Percentiles rank a stretch among this genome's conserved stretches.
These are phyloP conservation scores for Halotydeus destructor DNA, from an alignment of 1,140 invertebrate genomes.

Conservation along the genomic window DNA sequence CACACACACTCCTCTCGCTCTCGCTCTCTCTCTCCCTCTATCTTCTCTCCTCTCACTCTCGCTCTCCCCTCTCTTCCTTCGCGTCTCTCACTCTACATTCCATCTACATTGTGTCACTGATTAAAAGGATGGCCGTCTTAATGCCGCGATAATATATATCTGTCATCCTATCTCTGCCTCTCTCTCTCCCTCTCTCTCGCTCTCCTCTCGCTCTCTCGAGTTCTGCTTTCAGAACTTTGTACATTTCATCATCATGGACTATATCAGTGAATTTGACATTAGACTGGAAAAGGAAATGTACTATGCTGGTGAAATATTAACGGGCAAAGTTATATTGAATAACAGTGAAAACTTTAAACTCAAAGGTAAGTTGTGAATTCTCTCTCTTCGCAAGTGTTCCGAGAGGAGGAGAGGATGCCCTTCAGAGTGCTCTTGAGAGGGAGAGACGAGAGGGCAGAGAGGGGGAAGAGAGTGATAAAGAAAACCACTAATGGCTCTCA, in stretches of 20 bases:
- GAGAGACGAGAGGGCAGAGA: not conserved
- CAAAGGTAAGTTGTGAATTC: constrained; percentile 27
- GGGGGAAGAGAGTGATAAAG: not conserved
- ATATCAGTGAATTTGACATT: constrained; percentile 54
- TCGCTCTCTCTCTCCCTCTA: no score
- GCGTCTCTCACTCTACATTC: no score
- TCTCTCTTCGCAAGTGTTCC: not conserved
- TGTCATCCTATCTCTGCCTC: not conserved
- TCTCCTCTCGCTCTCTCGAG: not conserved
- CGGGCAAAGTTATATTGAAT: constrained; percentile 44
- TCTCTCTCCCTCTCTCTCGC: not conserved
- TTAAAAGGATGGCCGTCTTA: no score
- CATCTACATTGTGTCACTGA: no score
- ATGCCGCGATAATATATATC: not conserved
- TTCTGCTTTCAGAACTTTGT: not conserved
- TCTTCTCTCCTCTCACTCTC: no score
- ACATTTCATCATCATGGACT: constrained; percentile 38
- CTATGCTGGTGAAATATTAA: constrained; percentile 47
- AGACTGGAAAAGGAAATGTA: constrained; percentile 50
- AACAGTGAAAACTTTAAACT: constrained; percentile 54
- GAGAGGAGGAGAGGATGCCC: not conserved
- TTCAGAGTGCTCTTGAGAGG: not conserved
- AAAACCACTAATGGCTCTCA: not conserved
- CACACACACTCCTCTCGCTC: no score
- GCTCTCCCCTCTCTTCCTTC: no score